Evolutionary conservation across 2,113 vertebrate genomes (phyloP).

Genomic region (Sinocyclocheilus rhinocerous): DNA sequence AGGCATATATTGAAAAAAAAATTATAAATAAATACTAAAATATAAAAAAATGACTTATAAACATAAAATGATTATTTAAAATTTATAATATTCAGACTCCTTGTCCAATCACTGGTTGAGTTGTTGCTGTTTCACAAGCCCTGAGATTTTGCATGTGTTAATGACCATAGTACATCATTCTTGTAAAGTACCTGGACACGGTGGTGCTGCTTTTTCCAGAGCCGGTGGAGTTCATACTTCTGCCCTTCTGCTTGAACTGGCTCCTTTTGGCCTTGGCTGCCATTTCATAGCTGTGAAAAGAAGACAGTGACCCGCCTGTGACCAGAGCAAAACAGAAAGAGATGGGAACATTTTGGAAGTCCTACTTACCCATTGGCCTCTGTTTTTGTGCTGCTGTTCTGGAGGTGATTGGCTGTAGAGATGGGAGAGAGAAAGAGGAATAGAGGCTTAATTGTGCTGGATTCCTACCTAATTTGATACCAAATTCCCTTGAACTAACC

Average conservation of each 20-base stretch:
- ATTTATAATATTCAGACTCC: neutral
- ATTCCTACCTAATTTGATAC: neutral
- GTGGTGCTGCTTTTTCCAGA: slow-evolving; percentile 94
- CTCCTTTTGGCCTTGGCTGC: slow-evolving; percentile 86
- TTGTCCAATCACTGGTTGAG: neutral
- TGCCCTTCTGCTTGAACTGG: slow-evolving; percentile 88
- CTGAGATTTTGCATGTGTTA: neutral
- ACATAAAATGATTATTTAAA: neutral
- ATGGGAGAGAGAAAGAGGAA: slow-evolving; percentile 3
- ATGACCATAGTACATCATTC: neutral
- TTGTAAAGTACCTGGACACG: slow-evolving; percentile 85
- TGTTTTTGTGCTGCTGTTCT: slow-evolving; percentile 72
- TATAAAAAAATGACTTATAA: too few species aligned
- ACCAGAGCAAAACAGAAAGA: neutral
- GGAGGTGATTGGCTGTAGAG: slow-evolving; percentile 83
- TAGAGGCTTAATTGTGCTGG: neutral
- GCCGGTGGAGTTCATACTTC: slow-evolving; percentile 97
- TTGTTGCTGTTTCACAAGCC: neutral
- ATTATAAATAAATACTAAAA: too few species aligned
- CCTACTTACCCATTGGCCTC: slow-evolving; percentile 75
- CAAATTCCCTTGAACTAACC: neutral
- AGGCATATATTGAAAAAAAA: too few species aligned
- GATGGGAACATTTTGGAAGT: neutral
- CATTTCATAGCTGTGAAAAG: slow-evolving; percentile 76
- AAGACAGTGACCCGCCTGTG: neutral